Base-by-base conservation (phyloP, 2,888 invertebrate species). In the Clivina fossor region DNA sequence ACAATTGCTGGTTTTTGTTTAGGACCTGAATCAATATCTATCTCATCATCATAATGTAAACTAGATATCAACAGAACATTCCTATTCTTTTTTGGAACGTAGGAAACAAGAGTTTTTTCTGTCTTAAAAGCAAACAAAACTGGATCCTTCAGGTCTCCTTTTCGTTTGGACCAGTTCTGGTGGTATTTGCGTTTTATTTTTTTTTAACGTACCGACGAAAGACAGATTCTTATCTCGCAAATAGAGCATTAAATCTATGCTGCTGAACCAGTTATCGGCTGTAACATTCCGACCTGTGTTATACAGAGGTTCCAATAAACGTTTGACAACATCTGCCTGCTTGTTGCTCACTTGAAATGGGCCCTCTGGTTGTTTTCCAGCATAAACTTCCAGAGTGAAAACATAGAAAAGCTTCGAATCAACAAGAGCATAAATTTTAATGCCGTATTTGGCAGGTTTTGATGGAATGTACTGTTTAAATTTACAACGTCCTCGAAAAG, bases 361-460 rank as follows among this genome's bases (percentile, higher is more conserved):
- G 7, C 63, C 61, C 40, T 59, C 56, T 18, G 57, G 59, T 35
- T 62, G 63, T 38, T 58, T 56, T 37, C 63, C 60, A 26, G 59
- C 58, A 54, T 63, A 63, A 22, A 63, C 55, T 58, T 64, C 61
- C 16, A 62, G 3, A 22, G 62, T 62, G 16, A 48, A 37, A 4
- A 49, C 56, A 46, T 63, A 62, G 26, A 43, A 28, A 43, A 63
- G 55, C 58, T 50, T 58, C 7, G 58, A 24, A 55, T 62, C 61
- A 28, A 53, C 44, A 18, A 41, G 41, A 18, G 41, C 41, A 41
- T 18, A 41, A n/a, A 41, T 41, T 19, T 19, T 41, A 20, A 19
- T 41, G 15, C 41, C 41, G 41, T 41, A 41, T n/a, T n/a, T n/a
- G n/a, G n/a, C n/a, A n/a, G n/a, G n/a, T n/a, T n/a, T n/a, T n/a